Conservation (phyloP, 2,113 vertebrate genomes). For the Rhodinocichla rosea region DNA sequence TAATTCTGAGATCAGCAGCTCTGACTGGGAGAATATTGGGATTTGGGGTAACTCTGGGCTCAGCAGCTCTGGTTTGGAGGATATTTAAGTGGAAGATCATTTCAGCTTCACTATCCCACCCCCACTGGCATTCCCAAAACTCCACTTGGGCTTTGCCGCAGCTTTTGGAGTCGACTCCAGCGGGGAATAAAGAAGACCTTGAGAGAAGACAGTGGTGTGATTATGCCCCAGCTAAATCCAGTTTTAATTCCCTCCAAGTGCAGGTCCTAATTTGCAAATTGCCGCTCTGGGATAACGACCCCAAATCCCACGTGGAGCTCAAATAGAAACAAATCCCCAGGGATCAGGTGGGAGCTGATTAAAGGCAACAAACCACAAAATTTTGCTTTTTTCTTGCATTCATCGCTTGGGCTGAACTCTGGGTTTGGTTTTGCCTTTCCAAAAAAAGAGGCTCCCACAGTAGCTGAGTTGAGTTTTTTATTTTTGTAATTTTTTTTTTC, state of each 20-base stretch:
- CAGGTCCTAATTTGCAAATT: slow-evolving; percentile 6
- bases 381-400: not conserved
- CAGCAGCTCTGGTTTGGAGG: not conserved
- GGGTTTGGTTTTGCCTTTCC: not conserved
- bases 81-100: not conserved
- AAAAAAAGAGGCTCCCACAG: not conserved
- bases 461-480: not conserved
- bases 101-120: not conserved
- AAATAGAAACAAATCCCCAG: not conserved
- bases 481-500: not conserved
- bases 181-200: not conserved
- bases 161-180: not conserved
- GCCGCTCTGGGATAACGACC: not conserved
- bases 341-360: not conserved
- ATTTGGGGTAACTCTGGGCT: not conserved
- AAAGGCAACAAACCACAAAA: not conserved
- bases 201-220: not conserved
- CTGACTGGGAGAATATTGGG: not conserved
- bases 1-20: too few species aligned
- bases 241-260: not conserved
- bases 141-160: not conserved
- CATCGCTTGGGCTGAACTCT: not conserved
- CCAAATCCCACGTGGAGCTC: not conserved
- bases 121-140: not conserved
- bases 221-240: not conserved